Evolutionary conservation across 2,797 vertebrate species (phyloP), one percentile per base, ranked within the genome.

Genomic region (Fistularia commersonii): DNA sequence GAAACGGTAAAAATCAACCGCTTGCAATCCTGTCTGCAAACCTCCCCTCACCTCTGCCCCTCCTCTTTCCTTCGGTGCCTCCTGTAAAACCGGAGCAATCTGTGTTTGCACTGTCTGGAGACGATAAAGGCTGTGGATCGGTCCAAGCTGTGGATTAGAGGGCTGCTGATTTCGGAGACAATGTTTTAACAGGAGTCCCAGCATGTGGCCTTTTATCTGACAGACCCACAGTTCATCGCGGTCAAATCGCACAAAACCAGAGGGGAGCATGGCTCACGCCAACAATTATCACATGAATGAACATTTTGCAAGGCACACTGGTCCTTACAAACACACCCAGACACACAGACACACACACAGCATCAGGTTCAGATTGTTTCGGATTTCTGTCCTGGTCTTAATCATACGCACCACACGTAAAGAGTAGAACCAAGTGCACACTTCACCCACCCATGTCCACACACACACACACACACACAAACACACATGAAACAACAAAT

Each of bases 231-330:
- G 87, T 91, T 92, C 86, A 88, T 85, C 74, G 60, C 73, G 84
- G 88, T 89, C 83, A 88, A 84, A 89, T 87, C 81, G 6, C 74
- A 87, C 83, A 88, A 84, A 87, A 82, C 77, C 81, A 82, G 76
- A 86, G 78, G 80, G 82, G 81, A 81, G 72, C 44, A 32, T 49
- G 77, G 77, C 80, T 85, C 82, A 85, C 63, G 62, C 61, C 66
- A 77, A 81, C 82, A 83, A 90, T 90, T 90, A 90, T 71, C 88
- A 89, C 83, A 88, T 90, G 87, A 90, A 91, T 88, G 79, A 87
- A 82, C 76, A 74, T 70, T 85, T 72, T 78, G 57, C 54, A 45
- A 57, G 40, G 55, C 7, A 35, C 56, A 39, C 64, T 74, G 82
- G 11, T 40, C 48, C 61, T 41, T 63, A 57, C 32, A 11, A 43